A percentile compares a stretch with the other conserved stretches of the same genome.
Conservation (phyloP, 1,140 invertebrate genomes). For the Luehdorfia chinensis region DNA sequence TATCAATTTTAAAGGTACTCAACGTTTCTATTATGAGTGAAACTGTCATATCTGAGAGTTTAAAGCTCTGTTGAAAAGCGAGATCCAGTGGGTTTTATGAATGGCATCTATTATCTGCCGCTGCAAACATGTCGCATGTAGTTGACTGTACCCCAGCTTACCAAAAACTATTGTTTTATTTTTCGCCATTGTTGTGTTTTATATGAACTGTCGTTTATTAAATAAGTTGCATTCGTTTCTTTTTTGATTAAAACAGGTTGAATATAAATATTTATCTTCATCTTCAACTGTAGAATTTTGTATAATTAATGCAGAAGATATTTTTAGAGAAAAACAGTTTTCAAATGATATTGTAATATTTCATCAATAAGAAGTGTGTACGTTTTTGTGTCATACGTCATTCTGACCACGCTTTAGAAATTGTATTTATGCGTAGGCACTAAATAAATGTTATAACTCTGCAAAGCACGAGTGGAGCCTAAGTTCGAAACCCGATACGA, state of each 20-base stretch:
- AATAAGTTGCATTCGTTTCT: not conserved
- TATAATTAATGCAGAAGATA: too few relatives aligned
- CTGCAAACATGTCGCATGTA: constrained; percentile 28
- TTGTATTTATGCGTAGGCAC: too few relatives aligned
- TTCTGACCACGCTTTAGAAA: too few relatives aligned
- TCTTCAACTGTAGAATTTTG: too few relatives aligned
- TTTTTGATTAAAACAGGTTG: not conserved
- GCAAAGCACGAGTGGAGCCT: too few relatives aligned
- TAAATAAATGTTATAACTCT: too few relatives aligned
- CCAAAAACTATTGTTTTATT: constrained; percentile 28
- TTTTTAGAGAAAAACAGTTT: too few relatives aligned
- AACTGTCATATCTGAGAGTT: constrained; percentile 37
- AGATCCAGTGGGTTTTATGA: constrained; percentile 36
- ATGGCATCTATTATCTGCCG: constrained; percentile 36
- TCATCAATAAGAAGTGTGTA: too few relatives aligned
- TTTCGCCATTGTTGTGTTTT: constrained; percentile 21
- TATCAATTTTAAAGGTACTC: constrained; percentile 12
- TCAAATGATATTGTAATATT: too few relatives aligned
- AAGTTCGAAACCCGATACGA: too few relatives aligned
- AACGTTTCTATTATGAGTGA: constrained; percentile 26
- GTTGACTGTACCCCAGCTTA: constrained; percentile 16
- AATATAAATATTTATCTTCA: too few relatives aligned
- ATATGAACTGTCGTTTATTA: not conserved
- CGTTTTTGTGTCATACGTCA: too few relatives aligned
- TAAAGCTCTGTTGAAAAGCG: constrained; percentile 34